A percentile compares a stretch with the other conserved stretches of the same genome.
phyloP scores from a whole-genome alignment of 2,113 vertebrate genomes.

The Peromyscus leucopus region DNA sequence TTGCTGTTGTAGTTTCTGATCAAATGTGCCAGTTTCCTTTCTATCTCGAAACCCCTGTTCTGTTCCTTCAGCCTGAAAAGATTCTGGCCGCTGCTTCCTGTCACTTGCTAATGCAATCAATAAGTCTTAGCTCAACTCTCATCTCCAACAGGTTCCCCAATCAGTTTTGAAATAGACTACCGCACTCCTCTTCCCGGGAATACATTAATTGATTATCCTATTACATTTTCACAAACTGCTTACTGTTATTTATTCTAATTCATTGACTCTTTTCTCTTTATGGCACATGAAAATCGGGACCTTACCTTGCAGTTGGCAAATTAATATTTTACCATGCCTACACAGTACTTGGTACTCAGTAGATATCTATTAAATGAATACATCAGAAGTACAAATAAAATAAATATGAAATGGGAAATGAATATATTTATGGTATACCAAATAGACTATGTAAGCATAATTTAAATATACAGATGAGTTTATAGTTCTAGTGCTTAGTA shows the following conservation, averaged over 20 bases:
- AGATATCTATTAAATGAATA: not conserved
- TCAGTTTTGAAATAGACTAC: not conserved
- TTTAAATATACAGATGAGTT: not conserved
- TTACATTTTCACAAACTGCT: not conserved
- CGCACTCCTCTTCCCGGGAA: not conserved
- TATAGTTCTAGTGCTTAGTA: not conserved
- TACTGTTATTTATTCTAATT: slow-evolving; percentile 32
- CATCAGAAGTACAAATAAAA: not conserved
- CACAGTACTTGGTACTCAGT: not conserved
- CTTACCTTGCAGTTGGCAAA: not conserved
- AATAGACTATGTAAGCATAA: not conserved
- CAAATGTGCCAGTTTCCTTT: not conserved
- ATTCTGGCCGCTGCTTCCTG: not conserved
- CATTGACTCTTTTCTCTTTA: not conserved
- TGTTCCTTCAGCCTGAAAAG: not conserved
- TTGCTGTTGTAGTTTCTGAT: not conserved
- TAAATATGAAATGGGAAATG: not conserved
- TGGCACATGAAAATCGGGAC: not conserved
- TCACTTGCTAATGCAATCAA: not conserved
- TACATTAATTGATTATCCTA: not conserved
- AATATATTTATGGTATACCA: not conserved
- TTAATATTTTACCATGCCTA: slow-evolving; percentile 12
- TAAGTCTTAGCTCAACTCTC: not conserved
- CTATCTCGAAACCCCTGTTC: not conserved
- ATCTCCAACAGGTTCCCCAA: not conserved